Evolutionary conservation across 2,797 vertebrate genomes (phyloP), one percentile per base, ranked within the genome.

Genomic region (Neopelma chrysocephalum): DNA sequence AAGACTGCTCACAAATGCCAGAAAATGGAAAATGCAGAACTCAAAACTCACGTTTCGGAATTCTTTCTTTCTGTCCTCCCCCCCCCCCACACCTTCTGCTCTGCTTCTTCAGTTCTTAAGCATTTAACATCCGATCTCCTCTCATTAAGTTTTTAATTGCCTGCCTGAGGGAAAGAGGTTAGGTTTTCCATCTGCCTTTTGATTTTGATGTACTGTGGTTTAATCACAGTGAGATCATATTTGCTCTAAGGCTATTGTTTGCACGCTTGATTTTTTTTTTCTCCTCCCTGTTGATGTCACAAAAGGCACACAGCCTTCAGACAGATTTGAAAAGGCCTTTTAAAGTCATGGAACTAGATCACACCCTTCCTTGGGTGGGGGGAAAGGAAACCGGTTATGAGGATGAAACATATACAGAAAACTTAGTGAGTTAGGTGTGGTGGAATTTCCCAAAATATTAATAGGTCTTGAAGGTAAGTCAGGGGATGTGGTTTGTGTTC

Each of bases 141-240:
- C 96, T 98, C 93, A 97, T 97, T 97, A 98, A 97, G 96, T 90
- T 97, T 96, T 97, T 98, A 98, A 98, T 98, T 97, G 95, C 91
- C 94, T 89, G 97, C 98, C 97, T 94, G 86, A 95, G 96, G 98
- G 94, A 90, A 97, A 75, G 94, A 97, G 94, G 95, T 97, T 98
- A 62, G 45, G 87, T 97, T 97, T 97, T 97, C 96, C 97, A 97
- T 97, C 97, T 96, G 90, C 91, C 94, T 98, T 97, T 98, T 96
- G 97, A 96, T 89, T 97, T 93, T 97, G 97, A 97, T 97, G 96
- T 96, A 89, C 96, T 97, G 95, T 21, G 22, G 90, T 97, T 97
- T 97, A 98, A 97, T 98, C 97, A 94, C 38, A 94, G 91, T 98
- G 98, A 98, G 97, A 97, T 98, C 97, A 98, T 98, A 98, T 97